phyloP scores from a whole-genome alignment of 2,888 invertebrate genomes.

The Timandra comae region DNA sequence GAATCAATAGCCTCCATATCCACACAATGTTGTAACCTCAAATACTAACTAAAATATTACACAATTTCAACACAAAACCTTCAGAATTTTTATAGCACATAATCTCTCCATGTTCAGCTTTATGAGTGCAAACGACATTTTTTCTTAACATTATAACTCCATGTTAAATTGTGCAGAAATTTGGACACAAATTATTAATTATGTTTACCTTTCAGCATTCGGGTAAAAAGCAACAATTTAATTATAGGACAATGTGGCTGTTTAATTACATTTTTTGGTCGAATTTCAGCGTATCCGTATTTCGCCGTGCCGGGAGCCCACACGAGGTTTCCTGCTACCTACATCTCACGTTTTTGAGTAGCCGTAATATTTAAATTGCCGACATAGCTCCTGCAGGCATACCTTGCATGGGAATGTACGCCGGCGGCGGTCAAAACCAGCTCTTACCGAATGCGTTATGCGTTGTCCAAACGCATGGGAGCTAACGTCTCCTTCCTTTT shows the following conservation, averaged over 20 bases:
- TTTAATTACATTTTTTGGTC: slow-evolving; percentile 59
- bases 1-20: slow-evolving; percentile 43
- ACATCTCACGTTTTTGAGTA: slow-evolving; percentile 75
- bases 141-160: slow-evolving; percentile 48
- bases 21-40: slow-evolving; percentile 3
- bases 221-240: slow-evolving; percentile 62
- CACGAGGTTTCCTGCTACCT: slow-evolving; percentile 68
- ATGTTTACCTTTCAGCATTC: slow-evolving; percentile 35
- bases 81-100: slow-evolving; percentile 58
- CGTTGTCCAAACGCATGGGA: slow-evolving; percentile 56
- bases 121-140: slow-evolving; percentile 34
- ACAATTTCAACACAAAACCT: slow-evolving; percentile 37
- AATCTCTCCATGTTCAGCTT: slow-evolving; percentile 53
- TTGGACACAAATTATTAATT: slow-evolving; percentile 60
- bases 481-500: slow-evolving; percentile 54
- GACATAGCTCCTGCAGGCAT: slow-evolving; percentile 72
- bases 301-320: slow-evolving; percentile 58
- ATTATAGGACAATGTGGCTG: slow-evolving; percentile 65
- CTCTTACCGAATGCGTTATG: slow-evolving; percentile 69
- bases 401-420: slow-evolving; percentile 72
- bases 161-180: slow-evolving; percentile 52
- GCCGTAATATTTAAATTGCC: slow-evolving; percentile 75
- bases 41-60: neutral
- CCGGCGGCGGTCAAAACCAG: slow-evolving; percentile 67
- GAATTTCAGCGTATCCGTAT: slow-evolving; percentile 60